Evolutionary conservation across 2,888 invertebrate species (phyloP), one percentile per base, ranked within the genome.

Genomic region (Leucoptera coffeella): DNA sequence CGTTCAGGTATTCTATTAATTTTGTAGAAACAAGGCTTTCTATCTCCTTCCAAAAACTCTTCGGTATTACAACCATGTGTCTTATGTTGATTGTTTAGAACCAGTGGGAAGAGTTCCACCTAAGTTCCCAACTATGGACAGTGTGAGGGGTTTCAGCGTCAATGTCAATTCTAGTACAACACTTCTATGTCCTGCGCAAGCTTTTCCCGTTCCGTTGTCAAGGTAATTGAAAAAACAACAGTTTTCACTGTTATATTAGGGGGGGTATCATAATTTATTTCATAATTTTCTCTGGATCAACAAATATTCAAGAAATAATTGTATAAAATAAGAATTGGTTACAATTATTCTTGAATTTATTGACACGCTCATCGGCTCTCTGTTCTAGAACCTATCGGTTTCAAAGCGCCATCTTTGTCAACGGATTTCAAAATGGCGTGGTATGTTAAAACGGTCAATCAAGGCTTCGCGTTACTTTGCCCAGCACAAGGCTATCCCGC

Each of bases 51-150:
- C n/a, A n/a, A n/a, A n/a, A n/a, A n/a, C n/a, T n/a, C n/a, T n/a
- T n/a, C n/a, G n/a, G n/a, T n/a, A n/a, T n/a, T n/a, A n/a, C n/a
- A n/a, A n/a, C n/a, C n/a, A n/a, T n/a, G n/a, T n/a, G n/a, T n/a
- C n/a, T n/a, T n/a, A n/a, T n/a, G n/a, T n/a, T n/a, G n/a, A n/a
- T 39, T 53, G 41, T 57, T 38, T 54, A 76, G 75, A 76, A 42
- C 75, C 76, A 11, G 73, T 77, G 47, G 75, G 77, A 47, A 65
- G 74, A 55, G 74, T 76, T 30, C 59, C 73, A 36, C 82, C 81
- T 38, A 85, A 85, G 72, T 82, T 85, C 53, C 81, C 84, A 31
- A 75, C 82, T 27, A 58, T 77, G 65, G 82, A 84, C 65, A 78
- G 72, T 43, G 61, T 67, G 55, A 75, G 71, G 53, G 71, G 73